Percentiles rank a stretch among this genome's conserved stretches.
Conservation (phyloP, 2,113 vertebrate genomes). For the Todiramphus chloris region DNA sequence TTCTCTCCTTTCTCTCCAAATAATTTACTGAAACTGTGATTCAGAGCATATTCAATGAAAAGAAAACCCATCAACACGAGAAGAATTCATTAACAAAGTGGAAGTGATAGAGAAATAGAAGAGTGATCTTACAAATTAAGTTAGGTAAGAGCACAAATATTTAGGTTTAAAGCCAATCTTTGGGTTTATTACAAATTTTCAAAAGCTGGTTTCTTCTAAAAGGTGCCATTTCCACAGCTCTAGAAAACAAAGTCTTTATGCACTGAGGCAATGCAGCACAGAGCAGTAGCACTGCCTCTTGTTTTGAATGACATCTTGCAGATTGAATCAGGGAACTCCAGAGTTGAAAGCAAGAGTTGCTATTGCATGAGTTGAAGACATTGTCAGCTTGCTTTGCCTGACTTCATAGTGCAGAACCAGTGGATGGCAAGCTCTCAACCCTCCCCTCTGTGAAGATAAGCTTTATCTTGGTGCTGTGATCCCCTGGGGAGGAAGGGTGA, state of each 20-base stretch:
- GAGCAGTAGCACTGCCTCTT: neutral
- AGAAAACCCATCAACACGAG: neutral
- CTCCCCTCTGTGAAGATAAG: neutral
- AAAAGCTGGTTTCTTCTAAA: neutral
- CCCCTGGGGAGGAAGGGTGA: neutral
- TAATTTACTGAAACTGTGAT: constrained; percentile 43
- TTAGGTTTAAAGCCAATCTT: neutral
- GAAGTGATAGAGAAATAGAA: neutral
- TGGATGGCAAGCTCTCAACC: neutral
- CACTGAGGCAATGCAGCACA: neutral
- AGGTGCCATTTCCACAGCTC: neutral
- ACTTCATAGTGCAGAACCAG: neutral
- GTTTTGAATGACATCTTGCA: neutral
- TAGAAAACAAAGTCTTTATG: neutral
- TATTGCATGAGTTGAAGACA: neutral
- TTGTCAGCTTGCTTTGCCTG: neutral
- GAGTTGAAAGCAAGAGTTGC: neutral
- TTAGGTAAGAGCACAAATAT: neutral
- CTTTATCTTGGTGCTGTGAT: neutral
- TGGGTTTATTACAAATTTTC: neutral
- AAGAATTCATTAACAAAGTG: constrained; percentile 2
- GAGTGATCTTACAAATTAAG: constrained; percentile 13
- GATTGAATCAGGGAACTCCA: neutral
- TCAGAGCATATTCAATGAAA: constrained; percentile 12
- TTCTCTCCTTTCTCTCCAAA: neutral